A percentile compares a stretch with the other conserved stretches of the same genome.
Conservation (phyloP, 2,113 vertebrate species). For the Aphyosemion australe region DNA sequence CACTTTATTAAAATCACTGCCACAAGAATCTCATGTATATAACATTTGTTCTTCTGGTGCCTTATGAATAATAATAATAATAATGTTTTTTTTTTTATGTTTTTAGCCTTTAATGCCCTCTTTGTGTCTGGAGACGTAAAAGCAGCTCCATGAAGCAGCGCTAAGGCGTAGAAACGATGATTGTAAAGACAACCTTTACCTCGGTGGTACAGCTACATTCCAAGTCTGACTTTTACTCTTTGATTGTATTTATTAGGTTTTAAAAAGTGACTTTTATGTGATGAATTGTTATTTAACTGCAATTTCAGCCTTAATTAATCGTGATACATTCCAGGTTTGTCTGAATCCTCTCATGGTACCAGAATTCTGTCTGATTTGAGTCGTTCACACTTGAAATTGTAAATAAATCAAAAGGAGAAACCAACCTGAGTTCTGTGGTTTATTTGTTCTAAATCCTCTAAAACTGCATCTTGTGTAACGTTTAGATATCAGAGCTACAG, state of each 20-base stretch:
- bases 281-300: constrained; percentile 16
- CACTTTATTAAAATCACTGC: constrained; percentile 64
- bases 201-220: constrained; percentile 49
- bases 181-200: constrained; percentile 46
- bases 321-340: constrained; percentile 4
- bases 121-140: too few species aligned
- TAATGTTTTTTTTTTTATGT: too few species aligned
- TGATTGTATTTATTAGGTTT: constrained; percentile 44
- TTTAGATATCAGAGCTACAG: too few species aligned
- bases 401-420: constrained; percentile 44
- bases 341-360: constrained; percentile 24
- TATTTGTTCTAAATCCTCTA: not conserved
- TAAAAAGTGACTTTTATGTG: constrained; percentile 2
- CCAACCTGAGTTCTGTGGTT: not conserved
- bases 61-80: constrained; percentile 26
- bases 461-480: too few species aligned
- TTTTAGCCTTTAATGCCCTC: too few species aligned
- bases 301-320: constrained; percentile 18
- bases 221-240: constrained; percentile 17
- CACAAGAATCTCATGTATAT: constrained; percentile 13
- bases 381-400: constrained; percentile 22
- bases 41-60: constrained; percentile 21
- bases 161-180: not conserved
- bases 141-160: not conserved
- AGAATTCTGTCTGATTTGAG: constrained; percentile 12